A percentile compares a stretch with the other conserved stretches of the same genome.
Conservation (phyloP, 2,797 vertebrate genomes). For the Danio jaintianensis region DNA sequence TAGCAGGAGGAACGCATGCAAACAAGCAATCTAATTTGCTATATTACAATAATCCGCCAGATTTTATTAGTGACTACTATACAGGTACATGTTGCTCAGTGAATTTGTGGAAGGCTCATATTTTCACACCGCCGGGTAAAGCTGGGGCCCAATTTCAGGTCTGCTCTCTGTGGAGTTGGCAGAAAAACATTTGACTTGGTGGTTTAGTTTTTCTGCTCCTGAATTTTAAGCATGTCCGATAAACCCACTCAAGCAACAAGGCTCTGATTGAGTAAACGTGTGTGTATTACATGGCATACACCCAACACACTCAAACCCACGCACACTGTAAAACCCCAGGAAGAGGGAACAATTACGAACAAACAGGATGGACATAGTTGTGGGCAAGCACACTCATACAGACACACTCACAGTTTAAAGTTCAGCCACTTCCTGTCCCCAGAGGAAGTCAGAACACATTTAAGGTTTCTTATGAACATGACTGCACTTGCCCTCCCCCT, state of each 20-base stretch:
- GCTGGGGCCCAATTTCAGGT: not conserved
- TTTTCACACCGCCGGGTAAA: not conserved
- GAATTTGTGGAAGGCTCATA: not conserved
- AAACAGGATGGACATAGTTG: constrained; percentile 74
- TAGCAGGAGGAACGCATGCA: not conserved
- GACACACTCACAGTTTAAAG: constrained; percentile 45
- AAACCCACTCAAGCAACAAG: not conserved
- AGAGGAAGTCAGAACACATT: constrained; percentile 53
- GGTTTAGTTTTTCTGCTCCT: not conserved
- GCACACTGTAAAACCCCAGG: constrained; percentile 69
- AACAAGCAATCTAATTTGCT: not conserved
- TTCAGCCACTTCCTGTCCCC: constrained; percentile 53
- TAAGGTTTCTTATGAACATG: constrained; percentile 20
- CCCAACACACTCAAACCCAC: constrained; percentile 39
- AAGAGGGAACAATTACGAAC: constrained; percentile 69
- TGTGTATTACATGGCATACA: constrained; percentile 42
- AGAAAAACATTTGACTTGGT: not conserved
- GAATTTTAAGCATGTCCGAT: not conserved
- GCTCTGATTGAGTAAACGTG: constrained; percentile 2
- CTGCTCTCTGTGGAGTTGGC: not conserved
- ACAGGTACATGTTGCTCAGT: not conserved
- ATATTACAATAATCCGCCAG: not conserved
- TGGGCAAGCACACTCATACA: constrained; percentile 48
- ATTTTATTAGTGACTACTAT: not conserved
- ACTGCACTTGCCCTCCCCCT: constrained; percentile 12